Percentiles rank a stretch among this genome's conserved stretches.
These are phyloP conservation scores for Melanerpes formicivorus DNA, from an alignment of 2,113 vertebrate species.

Conservation along the genomic window DNA sequence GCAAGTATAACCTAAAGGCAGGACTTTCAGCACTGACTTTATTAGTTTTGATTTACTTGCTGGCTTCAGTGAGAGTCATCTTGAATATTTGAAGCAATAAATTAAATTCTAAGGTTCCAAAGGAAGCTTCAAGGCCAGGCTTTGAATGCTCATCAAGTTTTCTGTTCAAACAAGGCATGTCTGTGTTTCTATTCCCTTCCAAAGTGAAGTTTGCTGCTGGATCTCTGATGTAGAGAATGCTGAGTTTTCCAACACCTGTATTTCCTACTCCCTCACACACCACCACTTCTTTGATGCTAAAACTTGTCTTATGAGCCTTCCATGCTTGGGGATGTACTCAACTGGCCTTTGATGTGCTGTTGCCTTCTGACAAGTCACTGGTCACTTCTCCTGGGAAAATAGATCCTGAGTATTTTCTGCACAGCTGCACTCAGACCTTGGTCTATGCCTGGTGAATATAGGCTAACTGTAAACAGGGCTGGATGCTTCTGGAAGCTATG, in stretches of 20 bases:
- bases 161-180: neutral
- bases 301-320: neutral
- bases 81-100: neutral
- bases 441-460: fast-evolving
- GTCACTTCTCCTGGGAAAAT: neutral
- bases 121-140: neutral
- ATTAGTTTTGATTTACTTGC: neutral
- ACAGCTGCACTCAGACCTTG: neutral
- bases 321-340: neutral
- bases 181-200: neutral
- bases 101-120: neutral
- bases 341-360: neutral
- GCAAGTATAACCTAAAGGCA: neutral
- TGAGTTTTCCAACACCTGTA: neutral
- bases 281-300: neutral
- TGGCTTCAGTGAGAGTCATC: neutral
- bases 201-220: neutral
- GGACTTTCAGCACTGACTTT: neutral
- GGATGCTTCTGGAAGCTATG: neutral
- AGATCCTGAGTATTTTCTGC: neutral
- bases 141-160: neutral
- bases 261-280: neutral
- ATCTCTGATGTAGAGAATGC: neutral
- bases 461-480: neutral
- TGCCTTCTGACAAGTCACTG: neutral